Evolutionary conservation across 2,888 invertebrate species (phyloP).

Genomic region (Drosophila longiperda): DNA sequence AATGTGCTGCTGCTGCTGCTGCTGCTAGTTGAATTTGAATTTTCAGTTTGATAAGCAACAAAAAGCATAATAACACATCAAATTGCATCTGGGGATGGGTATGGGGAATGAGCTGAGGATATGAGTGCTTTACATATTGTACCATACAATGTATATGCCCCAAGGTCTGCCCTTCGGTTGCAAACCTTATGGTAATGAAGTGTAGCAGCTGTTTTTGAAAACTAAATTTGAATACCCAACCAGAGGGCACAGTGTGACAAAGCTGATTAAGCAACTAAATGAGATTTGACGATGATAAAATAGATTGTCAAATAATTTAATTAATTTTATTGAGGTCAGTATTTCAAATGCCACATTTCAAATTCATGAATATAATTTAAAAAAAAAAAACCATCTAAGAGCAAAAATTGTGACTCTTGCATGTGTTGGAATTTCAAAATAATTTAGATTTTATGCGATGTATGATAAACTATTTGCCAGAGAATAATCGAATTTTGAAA

Average conservation of each 20-base stretch:
- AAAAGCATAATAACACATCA: constrained; percentile 80
- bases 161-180: constrained; percentile 58
- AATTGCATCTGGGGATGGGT: constrained; percentile 55
- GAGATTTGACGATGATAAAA: background rate
- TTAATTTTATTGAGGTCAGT: background rate
- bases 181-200: constrained; percentile 79
- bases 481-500: background rate
- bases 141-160: constrained; percentile 16
- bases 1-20: constrained; percentile 58
- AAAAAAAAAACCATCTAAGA: background rate
- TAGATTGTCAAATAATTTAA: background rate
- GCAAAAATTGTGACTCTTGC: background rate
- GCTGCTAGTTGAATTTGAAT: constrained; percentile 75
- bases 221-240: constrained; percentile 63
- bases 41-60: constrained; percentile 80
- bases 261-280: background rate
- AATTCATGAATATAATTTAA: background rate
- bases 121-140: constrained; percentile 32
- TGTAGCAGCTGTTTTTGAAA: constrained; percentile 77
- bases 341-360: background rate
- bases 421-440: background rate
- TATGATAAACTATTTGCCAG: background rate
- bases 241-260: constrained; percentile 46
- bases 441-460: background rate
- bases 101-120: constrained; percentile 22